phyloP scores from a whole-genome alignment of 2,113 vertebrate species.

The crab-eating macaque (Macaca fascicularis) region DNA sequence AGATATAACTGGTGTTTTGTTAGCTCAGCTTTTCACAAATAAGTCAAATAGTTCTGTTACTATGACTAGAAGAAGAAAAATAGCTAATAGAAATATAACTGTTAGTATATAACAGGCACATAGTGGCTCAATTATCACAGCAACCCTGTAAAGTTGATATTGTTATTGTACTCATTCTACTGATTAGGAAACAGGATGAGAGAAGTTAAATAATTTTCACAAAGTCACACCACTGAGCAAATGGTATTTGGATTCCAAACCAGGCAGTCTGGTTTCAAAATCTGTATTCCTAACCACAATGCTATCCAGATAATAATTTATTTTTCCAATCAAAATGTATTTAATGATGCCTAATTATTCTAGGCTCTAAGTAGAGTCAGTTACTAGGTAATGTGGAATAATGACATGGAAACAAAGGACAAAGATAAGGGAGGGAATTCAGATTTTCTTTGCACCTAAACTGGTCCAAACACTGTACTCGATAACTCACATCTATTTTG shows the following conservation, averaged over 20 bases:
- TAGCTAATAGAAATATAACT: not conserved
- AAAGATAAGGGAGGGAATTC: not conserved
- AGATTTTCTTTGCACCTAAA: not conserved
- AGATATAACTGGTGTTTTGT: slow-evolving; percentile 30
- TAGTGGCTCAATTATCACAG: not conserved
- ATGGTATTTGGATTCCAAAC: not conserved
- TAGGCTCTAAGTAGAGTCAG: not conserved
- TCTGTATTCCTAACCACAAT: not conserved
- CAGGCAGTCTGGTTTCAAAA: not conserved
- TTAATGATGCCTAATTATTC: not conserved
- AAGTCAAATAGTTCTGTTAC: not conserved
- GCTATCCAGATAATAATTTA: not conserved
- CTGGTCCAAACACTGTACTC: not conserved
- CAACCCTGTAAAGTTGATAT: not conserved
- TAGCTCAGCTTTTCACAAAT: not conserved
- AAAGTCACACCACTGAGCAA: not conserved
- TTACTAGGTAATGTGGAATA: not conserved
- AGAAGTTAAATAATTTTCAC: not conserved
- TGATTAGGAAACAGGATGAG: not conserved
- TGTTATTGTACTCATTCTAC: not conserved
- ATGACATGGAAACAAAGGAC: not conserved
- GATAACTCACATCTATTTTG: not conserved
- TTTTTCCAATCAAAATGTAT: not conserved
- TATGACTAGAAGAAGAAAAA: not conserved
- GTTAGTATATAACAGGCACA: not conserved